Evolutionary conservation across 23 tunicate genomes (phyloP).

Genomic region (Ciona savignyi): DNA sequence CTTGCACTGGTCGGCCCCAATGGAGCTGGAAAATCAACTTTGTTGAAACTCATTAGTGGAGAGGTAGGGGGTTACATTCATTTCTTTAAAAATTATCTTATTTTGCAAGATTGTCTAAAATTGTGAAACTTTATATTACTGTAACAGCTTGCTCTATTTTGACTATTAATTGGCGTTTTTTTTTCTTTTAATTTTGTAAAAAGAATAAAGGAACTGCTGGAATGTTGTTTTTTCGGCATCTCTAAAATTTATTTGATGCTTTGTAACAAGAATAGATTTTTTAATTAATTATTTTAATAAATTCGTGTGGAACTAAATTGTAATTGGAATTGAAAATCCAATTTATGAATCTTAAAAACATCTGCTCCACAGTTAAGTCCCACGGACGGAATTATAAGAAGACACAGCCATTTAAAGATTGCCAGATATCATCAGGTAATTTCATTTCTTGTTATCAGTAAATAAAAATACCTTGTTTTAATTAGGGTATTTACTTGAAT

Average conservation of each 20-base stretch:
- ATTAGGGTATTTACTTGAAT: no score
- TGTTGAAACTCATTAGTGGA: conserved; percentile 70
- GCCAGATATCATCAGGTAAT: conserved; percentile 96
- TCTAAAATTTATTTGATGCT: not conserved
- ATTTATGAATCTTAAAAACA: not conserved
- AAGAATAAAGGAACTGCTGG: no score
- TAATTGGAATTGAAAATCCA: no score
- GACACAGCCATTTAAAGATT: conserved; percentile 93
- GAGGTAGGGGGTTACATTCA: conserved; percentile 45
- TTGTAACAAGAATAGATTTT: not conserved
- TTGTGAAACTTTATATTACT: not conserved
- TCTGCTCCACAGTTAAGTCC: conserved; percentile 70
- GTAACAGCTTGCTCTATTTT: no score
- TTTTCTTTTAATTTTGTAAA: no score
- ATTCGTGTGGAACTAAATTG: no score
- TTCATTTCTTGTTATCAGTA: no score
- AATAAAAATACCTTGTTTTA: no score
- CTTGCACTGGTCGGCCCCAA: conserved; percentile 93
- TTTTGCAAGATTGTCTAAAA: no score
- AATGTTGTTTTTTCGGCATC: no score
- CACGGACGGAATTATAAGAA: conserved; percentile 78
- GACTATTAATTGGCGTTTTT: no score
- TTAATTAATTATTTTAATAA: no score
- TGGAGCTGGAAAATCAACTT: conserved; percentile 93
- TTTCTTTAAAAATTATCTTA: not conserved